Evolutionary conservation across 2,797 vertebrate genomes (phyloP), one percentile per base, ranked within the genome.

Genomic region (Cottoperca gobio): DNA sequence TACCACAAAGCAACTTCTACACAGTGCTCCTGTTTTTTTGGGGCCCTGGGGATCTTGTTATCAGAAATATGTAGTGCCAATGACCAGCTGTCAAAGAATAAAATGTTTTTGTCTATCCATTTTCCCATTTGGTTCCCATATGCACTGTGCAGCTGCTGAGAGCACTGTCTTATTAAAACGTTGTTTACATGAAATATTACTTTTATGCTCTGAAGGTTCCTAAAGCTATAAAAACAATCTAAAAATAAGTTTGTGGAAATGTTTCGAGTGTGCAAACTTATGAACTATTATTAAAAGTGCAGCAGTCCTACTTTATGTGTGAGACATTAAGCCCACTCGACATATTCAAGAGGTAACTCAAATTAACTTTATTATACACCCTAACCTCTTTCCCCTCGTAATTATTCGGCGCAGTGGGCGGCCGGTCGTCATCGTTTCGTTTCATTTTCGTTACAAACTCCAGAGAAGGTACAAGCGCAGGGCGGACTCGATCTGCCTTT

Each of bases 371-470:
- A 21, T 33, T 14, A 21, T 8, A 10, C 23, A 57, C 61, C 59
- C 24, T 33, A n/a, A 23, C 31, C 61, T 67, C 21, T n/a, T 78
- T 68, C 61, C 39, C 39, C 21, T 61, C 37, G 8, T 45, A 39
- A 76, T 82, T 73, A 59, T 50, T 52, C 6, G 33, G 60, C 70
- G 45, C 79, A 73, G 81, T 80, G 83, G 79, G 86, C 71, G 69
- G 57, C 37, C 66, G 63, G 55, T 12, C 73, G 63, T 70, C 66
- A 49, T 72, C 59, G 3, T 23, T 45, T 28, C 14, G n/a, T 55
- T 73, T 79, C 67, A 59, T 86, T 83, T 70, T 46, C 23, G 61
- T 54, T 62, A 24, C 70, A 70, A 75, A 81, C 80, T 87, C 75
- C 73, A 16, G 73, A 67, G 87, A 69, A 54, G 80, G 67, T 39